Conservation (phyloP, 2,113 vertebrate species). For the Thalassoma bifasciatum region DNA sequence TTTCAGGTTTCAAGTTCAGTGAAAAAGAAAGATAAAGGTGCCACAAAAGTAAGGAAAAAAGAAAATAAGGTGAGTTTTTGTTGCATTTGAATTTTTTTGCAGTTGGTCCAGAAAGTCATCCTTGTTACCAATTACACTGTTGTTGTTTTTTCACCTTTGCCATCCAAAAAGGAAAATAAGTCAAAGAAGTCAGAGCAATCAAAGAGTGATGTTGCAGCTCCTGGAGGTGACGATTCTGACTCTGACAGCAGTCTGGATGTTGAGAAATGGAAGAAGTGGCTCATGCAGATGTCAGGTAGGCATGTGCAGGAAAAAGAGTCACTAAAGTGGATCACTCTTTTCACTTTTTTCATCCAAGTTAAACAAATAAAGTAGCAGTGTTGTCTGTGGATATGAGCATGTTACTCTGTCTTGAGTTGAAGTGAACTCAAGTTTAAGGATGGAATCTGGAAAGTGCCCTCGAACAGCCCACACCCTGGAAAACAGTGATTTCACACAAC, state of each 20-base stretch:
- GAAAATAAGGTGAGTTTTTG: constrained; percentile 56
- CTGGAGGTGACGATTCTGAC: constrained; percentile 70
- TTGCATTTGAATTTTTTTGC: neutral
- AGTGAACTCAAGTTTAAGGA: constrained; percentile 3
- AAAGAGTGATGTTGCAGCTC: constrained; percentile 8
- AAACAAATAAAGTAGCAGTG: too few species aligned
- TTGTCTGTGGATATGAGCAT: too few species aligned
- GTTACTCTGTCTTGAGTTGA: neutral
- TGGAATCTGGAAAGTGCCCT: constrained; percentile 10
- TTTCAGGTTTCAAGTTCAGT: constrained; percentile 13
- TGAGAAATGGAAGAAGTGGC: constrained; percentile 81
- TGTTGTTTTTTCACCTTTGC: neutral
- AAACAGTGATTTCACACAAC: constrained; percentile 47
- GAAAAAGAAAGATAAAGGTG: constrained; percentile 46
- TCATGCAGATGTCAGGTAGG: constrained; percentile 75
- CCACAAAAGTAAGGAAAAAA: constrained; percentile 21
- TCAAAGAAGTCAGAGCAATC: constrained; percentile 37
- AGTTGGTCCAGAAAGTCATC: neutral
- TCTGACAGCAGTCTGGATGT: constrained; percentile 84
- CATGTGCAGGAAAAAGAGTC: neutral
- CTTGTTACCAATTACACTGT: neutral
- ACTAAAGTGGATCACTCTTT: neutral
- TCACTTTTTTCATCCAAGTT: too few species aligned
- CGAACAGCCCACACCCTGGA: constrained; percentile 21
- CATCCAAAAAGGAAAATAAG: constrained; percentile 49